Base-by-base conservation (phyloP, 2,113 vertebrate genomes). In the Misgurnus anguillicaudatus region DNA sequence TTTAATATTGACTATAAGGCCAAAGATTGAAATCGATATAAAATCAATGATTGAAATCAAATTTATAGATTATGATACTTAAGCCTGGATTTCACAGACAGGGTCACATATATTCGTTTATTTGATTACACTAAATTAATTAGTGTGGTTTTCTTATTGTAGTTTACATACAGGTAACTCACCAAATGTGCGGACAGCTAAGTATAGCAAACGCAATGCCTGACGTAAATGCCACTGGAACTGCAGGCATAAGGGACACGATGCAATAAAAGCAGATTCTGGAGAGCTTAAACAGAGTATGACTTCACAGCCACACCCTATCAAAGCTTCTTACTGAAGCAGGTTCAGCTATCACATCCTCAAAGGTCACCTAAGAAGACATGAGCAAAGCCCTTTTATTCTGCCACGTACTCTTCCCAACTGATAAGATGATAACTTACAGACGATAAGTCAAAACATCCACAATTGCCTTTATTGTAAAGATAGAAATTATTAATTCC, bases 111-210 rank as follows among this genome's bases (percentile, higher is more conserved):
- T n/a, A n/a, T n/a, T n/a, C n/a, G n/a, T n/a, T n/a, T n/a, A n/a
- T n/a, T n/a, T n/a, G n/a, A n/a, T n/a, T n/a, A n/a, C n/a, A n/a
- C n/a, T n/a, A n/a, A n/a, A n/a, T n/a, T n/a, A n/a, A n/a, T n/a
- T n/a, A n/a, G n/a, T n/a, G n/a, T n/a, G n/a, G n/a, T n/a, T n/a
- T n/a, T n/a, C n/a, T 38, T 38, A 51, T 69, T 6, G 10, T 2
- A 21, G 14, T 74, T 45, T 2, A 65, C 7, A 16, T 9, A 76
- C 7, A 1, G 10, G 1, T 45, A 6, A 78, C 84, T 48, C 78
- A 89, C 88, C 88, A 91, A 79, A 92, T 90, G 79, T 90, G 90
- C 39, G 92, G 74, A 78, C 85, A 91, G 83, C 86, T 90, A 74
- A 91, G 81, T 16, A 87, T 31, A 60, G 88, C 84, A 39, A 90